Percentiles rank a stretch among this genome's conserved stretches.
phyloP scores from a whole-genome alignment of 2,113 vertebrate species.

The Chaetura pelagica region DNA sequence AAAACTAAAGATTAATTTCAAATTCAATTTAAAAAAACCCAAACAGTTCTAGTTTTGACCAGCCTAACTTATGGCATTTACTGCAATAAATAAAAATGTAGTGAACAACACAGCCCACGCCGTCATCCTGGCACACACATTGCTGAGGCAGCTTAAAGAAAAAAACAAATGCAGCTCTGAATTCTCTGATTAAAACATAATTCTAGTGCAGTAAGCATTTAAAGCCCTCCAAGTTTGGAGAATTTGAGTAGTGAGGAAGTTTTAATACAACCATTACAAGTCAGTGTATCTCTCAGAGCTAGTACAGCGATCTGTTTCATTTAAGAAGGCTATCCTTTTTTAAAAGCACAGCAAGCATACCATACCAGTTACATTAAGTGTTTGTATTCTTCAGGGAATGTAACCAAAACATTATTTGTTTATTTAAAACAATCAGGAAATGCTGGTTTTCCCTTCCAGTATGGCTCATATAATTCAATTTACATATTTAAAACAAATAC shows the following conservation, averaged over 20 bases:
- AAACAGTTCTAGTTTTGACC: background rate
- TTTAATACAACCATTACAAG: background rate
- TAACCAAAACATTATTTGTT: background rate
- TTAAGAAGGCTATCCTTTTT: background rate
- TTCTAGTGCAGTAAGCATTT: background rate
- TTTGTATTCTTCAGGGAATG: background rate
- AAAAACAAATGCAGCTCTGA: background rate
- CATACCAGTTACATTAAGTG: background rate
- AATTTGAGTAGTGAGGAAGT: background rate
- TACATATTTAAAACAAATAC: background rate
- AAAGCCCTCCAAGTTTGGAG: background rate
- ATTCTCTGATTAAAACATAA: background rate
- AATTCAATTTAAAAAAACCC: background rate
- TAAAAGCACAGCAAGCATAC: background rate
- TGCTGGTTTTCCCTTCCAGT: background rate
- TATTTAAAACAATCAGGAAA: background rate
- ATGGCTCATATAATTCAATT: background rate
- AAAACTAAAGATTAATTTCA: background rate
- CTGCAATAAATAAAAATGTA: background rate
- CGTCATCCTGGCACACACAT: background rate
- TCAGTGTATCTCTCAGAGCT: background rate
- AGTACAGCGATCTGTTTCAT: background rate
- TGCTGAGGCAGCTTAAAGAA: background rate
- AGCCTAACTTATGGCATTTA: background rate
- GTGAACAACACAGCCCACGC: background rate